A percentile compares a stretch with the other conserved stretches of the same genome.
Conservation (phyloP, 92 coral and sea anemone genomes). For the Palythoa grandis region DNA sequence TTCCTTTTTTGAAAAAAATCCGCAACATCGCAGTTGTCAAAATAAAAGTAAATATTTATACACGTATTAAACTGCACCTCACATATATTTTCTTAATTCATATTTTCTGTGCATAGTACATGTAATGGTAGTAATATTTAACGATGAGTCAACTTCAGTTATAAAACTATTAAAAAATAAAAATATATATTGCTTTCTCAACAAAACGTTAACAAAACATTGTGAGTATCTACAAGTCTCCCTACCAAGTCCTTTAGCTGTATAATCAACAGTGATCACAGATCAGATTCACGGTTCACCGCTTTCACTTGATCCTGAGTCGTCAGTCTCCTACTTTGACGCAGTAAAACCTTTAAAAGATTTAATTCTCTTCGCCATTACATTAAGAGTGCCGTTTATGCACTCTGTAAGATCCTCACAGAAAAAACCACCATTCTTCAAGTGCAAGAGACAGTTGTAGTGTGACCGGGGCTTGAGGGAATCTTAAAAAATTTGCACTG, state of each 20-base stretch:
- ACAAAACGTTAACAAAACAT: too few species aligned
- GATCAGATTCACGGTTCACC: slow-evolving; percentile 35
- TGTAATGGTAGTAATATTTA: slow-evolving; percentile 17
- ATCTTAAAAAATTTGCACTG: too few species aligned
- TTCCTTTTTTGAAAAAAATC: too few species aligned
- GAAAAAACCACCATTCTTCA: slow-evolving; percentile 31
- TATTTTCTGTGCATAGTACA: slow-evolving; percentile 31
- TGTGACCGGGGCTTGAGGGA: slow-evolving; percentile 35
- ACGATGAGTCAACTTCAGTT: too few species aligned
- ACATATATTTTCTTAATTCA: neutral
- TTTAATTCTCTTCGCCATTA: slow-evolving; percentile 25
- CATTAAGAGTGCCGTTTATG: too few species aligned
- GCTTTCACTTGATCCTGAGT: slow-evolving; percentile 36
- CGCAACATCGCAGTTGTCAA: too few species aligned
- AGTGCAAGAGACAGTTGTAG: slow-evolving; percentile 43
- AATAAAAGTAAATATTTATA: slow-evolving; percentile 12
- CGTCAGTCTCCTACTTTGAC: slow-evolving; percentile 21
- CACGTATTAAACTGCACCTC: too few species aligned
- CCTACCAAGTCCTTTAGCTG: slow-evolving; percentile 34
- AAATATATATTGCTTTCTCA: slow-evolving; percentile 2
- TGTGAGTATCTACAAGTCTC: too few species aligned
- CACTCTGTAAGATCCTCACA: slow-evolving; percentile 21
- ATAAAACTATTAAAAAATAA: too few species aligned
- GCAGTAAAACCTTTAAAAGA: slow-evolving; percentile 24
- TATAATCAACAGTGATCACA: slow-evolving; percentile 19